Conservation (phyloP, 2,888 invertebrate species). For the Troglohyphantes excavatus region DNA sequence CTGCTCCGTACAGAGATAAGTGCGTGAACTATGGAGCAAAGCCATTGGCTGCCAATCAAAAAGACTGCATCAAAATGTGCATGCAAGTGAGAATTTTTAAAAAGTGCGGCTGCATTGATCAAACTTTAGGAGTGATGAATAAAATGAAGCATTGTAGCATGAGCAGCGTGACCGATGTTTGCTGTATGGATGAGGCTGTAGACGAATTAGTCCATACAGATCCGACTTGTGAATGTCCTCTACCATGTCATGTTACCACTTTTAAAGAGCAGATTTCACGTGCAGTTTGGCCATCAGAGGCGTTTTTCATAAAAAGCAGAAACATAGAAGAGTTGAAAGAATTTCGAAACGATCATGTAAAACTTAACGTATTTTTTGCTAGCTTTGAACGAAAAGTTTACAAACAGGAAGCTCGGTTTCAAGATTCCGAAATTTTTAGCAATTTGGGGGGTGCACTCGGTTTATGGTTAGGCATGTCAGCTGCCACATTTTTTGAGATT, state of each 20-base stretch:
- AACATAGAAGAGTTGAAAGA: background rate
- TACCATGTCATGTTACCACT: background rate
- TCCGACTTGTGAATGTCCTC: slow-evolving; percentile 8
- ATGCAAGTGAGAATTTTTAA: slow-evolving; percentile 9
- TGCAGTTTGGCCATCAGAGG: background rate
- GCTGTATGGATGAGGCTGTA: slow-evolving; percentile 23
- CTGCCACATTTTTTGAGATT: slow-evolving; percentile 26
- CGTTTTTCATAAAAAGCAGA: background rate
- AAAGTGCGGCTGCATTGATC: slow-evolving; percentile 42
- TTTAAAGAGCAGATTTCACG: slow-evolving; percentile 11
- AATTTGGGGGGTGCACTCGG: slow-evolving; percentile 31
- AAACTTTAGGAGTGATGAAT: background rate
- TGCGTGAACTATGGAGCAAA: background rate
- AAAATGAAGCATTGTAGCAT: background rate
- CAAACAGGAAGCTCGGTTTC: slow-evolving; percentile 32
- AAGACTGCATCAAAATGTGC: slow-evolving; percentile 21
- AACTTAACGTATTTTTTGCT: slow-evolving; percentile 9
- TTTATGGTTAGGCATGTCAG: slow-evolving; percentile 55
- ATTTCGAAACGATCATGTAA: background rate
- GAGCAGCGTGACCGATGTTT: background rate
- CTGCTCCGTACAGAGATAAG: background rate
- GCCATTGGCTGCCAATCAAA: background rate
- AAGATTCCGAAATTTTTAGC: slow-evolving; percentile 48
- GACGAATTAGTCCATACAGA: background rate
- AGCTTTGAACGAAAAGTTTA: background rate